phyloP scores from a whole-genome alignment of 64 coral and sea anemone species.

The Porites lutea region DNA sequence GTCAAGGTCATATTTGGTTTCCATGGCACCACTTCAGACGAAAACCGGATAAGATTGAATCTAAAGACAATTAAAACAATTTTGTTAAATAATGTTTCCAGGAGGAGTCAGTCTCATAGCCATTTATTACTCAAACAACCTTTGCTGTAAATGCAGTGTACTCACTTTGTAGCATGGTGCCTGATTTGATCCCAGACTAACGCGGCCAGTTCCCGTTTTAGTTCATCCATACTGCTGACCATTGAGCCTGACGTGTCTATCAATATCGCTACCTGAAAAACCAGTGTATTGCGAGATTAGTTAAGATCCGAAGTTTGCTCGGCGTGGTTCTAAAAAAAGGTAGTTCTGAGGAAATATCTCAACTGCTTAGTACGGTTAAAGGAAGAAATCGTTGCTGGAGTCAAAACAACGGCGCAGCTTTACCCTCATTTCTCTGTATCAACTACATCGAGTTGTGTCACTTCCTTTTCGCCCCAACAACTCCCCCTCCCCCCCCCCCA shows the following conservation, averaged over 20 bases:
- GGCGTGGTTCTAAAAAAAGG: not conserved
- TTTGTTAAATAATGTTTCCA: not conserved
- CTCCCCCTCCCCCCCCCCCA: too few relatives aligned
- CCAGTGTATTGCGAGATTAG: not conserved
- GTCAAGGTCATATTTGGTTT: conserved; percentile 57
- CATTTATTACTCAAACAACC: not conserved
- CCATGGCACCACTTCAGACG: conserved; percentile 89
- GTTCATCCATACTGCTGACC: conserved; percentile 95
- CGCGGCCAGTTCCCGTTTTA: conserved; percentile 87
- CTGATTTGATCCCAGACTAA: conserved; percentile 98
- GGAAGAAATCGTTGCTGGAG: too few relatives aligned
- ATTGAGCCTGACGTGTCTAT: conserved; percentile 98
- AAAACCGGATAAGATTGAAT: conserved; percentile 91
- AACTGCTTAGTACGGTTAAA: too few relatives aligned
- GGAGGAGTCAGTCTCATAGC: not conserved
- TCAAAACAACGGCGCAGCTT: too few relatives aligned
- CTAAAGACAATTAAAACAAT: not conserved
- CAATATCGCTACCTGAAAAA: conserved; percentile 78
- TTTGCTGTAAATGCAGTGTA: too few relatives aligned
- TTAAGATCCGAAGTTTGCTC: not conserved
- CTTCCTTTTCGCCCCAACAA: too few relatives aligned
- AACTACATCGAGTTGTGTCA: too few relatives aligned
- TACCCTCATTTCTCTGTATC: too few relatives aligned
- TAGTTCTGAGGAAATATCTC: too few relatives aligned
- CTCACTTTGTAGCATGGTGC: conserved; percentile 83